Evolutionary conservation across 2,888 invertebrate genomes (phyloP), one percentile per base, ranked within the genome.

Genomic region (Steinernema scapterisci): DNA sequence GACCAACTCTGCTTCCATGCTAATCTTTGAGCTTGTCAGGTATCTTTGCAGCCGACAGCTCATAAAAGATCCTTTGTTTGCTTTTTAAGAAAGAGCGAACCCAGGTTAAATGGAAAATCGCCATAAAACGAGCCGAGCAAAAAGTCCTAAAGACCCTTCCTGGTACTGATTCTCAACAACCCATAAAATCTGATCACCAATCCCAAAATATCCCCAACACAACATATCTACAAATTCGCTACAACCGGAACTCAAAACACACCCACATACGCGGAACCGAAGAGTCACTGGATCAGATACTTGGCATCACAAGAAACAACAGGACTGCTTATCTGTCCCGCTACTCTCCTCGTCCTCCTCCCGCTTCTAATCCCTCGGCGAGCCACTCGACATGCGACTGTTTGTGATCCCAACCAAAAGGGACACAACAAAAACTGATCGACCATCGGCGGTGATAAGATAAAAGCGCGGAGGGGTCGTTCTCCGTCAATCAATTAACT

Each of bases 401-500:
- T 63, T 63, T 63, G 16, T 27, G 63, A 25, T 48, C 23, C n/a
- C 63, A 5, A 63, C 63, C 63, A 27, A 27, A 25, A 13, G 23
- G 63, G 27, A 25, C 52, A 52, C 63, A 63, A 63, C 63, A 63
- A 63, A 31, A 63, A 63, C 31, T n/a, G 63, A 16, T 25, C 31
- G 63, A 16, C 16, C 16, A 16, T 16, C 16, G 31, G 9, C 21
- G 52, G 25, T 63, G 63, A 63, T 63, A 63, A 63, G 63, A 63
- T 48, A 7, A 9, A 9, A 9, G 38, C 48, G 19, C 48, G 48
- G n/a, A 48, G 19, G 19, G 48, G n/a, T 48, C 48, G 19, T 19
- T 48, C 5, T 19, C n/a, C 48, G 48, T 48, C 48, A 48, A 48
- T 48, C 48, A 48, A 48, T 48, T 48, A 38, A 38, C 38, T 38